Base-by-base conservation (phyloP, 2,888 invertebrate genomes). In the Acronicta alni region DNA sequence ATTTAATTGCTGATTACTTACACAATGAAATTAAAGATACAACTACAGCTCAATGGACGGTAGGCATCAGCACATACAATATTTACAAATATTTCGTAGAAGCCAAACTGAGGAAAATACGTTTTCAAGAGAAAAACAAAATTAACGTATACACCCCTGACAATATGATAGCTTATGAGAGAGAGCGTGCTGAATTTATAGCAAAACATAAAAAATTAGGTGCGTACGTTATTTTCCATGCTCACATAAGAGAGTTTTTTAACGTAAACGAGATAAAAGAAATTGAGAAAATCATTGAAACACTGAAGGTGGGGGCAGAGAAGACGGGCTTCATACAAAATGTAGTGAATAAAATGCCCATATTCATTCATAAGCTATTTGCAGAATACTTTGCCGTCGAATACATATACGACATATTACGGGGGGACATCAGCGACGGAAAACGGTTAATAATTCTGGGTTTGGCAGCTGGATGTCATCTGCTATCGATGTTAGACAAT, bases 51-150 rank as follows among this genome's bases (percentile, higher is more conserved):
- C 57, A 54, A 46, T 57, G 59, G 62, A 20, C 62, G n/a, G 10
- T 67, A 38, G 38, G 62, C 1, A 12, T 45, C 14, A 54, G 62
- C 41, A 52, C 56, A 5, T 58, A 43, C 12, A 44, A 18, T 0
- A 46, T 69, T 16, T 75, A 63, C 15, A 61, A 72, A 45, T 18
- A 35, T 1, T 70, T 67, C 43, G n/a, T 75, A 9, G 60, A 61
- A 43, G 57, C 48, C 0, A 66, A 70, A 56, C 32, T 74, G 0
- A 71, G 54, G 23, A 58, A 23, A 23, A 59, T 60, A 48, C 52
- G 58, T 0, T 71, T 53, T 35, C 32, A 68, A 51, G 62, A 68
- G 14, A 75, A 76, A 39, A 56, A 63, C 14, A 41, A 46, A 35
- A 54, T 62, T 44, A 44, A 70, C n/a, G 20, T 70, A 1, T 57